phyloP scores from a whole-genome alignment of 2,888 invertebrate species.

The Rotaria magnacalcarata region DNA sequence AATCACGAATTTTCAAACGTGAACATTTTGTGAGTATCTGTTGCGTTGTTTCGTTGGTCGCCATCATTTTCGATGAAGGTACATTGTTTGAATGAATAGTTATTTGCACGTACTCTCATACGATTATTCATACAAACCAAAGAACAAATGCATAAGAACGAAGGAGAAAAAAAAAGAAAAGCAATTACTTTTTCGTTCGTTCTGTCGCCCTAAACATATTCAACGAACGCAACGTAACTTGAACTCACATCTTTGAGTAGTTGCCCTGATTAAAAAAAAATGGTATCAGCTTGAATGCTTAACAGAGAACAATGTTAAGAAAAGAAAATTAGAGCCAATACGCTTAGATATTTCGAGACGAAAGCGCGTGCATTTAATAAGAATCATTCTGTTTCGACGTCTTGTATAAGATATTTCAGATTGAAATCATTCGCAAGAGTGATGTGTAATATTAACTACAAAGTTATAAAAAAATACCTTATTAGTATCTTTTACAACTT shows the following conservation, averaged over 20 bases:
- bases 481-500: too few species aligned
- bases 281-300: background rate
- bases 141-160: background rate
- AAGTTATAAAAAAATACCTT: too few species aligned
- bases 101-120: background rate
- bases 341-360: too few species aligned
- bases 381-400: too few species aligned
- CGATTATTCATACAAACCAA: background rate
- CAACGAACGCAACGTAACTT: background rate
- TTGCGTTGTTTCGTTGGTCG: background rate
- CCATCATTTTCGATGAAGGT: background rate
- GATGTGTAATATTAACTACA: too few species aligned
- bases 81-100: background rate
- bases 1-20: constrained; percentile 27
- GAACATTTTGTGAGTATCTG: background rate
- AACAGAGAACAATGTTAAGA: too few species aligned
- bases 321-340: too few species aligned
- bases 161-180: background rate
- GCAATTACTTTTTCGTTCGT: background rate
- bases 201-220: background rate
- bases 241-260: background rate
- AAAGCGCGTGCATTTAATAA: too few species aligned
- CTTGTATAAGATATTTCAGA: too few species aligned
- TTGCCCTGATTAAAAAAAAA: background rate
- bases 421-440: too few species aligned